A percentile compares a stretch with the other conserved stretches of the same genome.
These are phyloP conservation scores for Gibbula magus DNA, from an alignment of 2,888 invertebrate genomes.

Conservation along the genomic window DNA sequence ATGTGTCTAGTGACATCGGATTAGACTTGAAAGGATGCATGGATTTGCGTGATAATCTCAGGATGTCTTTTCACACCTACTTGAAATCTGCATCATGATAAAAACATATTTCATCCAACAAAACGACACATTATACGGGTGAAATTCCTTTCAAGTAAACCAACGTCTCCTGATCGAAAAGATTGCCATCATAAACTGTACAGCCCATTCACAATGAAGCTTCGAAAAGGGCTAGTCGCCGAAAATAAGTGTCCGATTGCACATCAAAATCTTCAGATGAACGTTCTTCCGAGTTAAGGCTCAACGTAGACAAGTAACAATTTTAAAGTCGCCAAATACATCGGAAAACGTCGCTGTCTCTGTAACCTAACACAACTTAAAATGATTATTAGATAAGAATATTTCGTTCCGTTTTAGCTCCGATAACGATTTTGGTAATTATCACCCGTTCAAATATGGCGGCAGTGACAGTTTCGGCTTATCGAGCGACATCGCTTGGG, in stretches of 20 bases:
- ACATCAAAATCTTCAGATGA: no score
- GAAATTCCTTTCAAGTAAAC: background rate
- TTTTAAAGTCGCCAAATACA: background rate
- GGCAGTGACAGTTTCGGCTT: background rate
- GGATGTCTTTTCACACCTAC: background rate
- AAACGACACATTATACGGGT: background rate
- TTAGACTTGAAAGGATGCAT: background rate
- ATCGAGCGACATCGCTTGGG: background rate
- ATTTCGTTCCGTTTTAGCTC: constrained; percentile 11
- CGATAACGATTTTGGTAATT: constrained; percentile 4
- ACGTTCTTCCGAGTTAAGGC: background rate
- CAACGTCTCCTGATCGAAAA: background rate
- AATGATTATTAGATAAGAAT: constrained; percentile 13
- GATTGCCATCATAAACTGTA: background rate
- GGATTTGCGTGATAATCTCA: background rate
- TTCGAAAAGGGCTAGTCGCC: no score
- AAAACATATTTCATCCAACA: background rate
- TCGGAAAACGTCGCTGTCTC: background rate
- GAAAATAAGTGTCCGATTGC: no score
- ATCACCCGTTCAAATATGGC: constrained; percentile 13
- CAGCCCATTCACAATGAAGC: background rate
- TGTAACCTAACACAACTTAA: background rate
- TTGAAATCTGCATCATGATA: background rate
- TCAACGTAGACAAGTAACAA: background rate
- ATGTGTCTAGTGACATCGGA: background rate